Evolutionary conservation across 1,140 invertebrate genomes (phyloP), one percentile per base, ranked within the genome.

Genomic region (Calephelis nemesis): DNA sequence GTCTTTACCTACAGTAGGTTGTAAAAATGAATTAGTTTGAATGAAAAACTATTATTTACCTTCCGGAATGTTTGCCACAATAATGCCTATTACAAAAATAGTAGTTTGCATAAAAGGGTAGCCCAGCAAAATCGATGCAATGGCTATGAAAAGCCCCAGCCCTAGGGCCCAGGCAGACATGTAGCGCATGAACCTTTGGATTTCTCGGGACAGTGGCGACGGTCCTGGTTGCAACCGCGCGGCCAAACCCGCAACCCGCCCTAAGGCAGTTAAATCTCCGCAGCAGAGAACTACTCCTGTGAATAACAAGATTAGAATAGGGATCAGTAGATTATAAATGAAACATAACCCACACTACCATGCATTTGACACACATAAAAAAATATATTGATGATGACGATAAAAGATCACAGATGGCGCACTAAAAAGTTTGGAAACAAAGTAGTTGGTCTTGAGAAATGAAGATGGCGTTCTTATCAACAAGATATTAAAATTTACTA

Each of bases 31-130:
- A 30, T 2, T 30, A 30, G 30, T 1, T 30, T 42, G 42, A 15
- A 49, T 47, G 12, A 40, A 8, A 62, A 13, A 12, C 7, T n/a
- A 4, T 48, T 30, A 30, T n/a, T 54, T 63, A 88, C 88, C 88
- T 84, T 90, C 87, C 62, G 88, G 88, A 66, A 89, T 84, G 76
- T 90, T 90, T 7, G 87, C 87, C 5, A 90, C 88, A 42, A 90
- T 78, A 19, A 90, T 88, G 30, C 88, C 88, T 67, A 90, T 90
- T 0, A 90, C 85, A 52, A 89, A 89, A 50, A 90, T 74, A 2
- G 78, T 84, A 0, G 85, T 89, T 74, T 91, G 81, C 74, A 91
- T 89, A 47, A 89, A 87, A 1, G 85, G 84, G 65, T 91, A 91
- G 19, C 87, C 87, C 6, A 91, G 72, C 30, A 66, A 65, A 0